Evolutionary conservation across 37 sponge, comb jelly and placozoan species (phyloP).

Genomic region (Geodia barretti): DNA sequence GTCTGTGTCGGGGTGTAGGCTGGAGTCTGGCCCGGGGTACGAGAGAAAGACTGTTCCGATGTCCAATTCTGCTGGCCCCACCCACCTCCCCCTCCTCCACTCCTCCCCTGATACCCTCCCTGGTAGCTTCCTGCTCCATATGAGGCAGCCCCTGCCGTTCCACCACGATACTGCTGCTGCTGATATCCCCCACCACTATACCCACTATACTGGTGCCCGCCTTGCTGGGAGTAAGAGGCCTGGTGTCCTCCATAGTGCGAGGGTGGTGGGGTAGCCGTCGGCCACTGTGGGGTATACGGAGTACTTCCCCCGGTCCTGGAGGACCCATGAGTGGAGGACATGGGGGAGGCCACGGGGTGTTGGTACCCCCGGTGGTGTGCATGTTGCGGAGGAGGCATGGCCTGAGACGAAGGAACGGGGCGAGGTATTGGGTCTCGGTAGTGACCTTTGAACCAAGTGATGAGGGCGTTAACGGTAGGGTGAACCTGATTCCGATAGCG

Average conservation of each 20-base stretch:
- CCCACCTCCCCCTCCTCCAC: slow-evolving; percentile 12
- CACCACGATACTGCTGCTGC: not conserved
- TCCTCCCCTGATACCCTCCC: slow-evolving; percentile 1
- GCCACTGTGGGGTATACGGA: slow-evolving; percentile 69
- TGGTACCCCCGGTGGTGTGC: slow-evolving; percentile 16
- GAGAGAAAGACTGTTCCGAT: not conserved
- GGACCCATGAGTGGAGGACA: not conserved
- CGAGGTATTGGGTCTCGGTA: slow-evolving; percentile 67
- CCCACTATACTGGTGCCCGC: not conserved
- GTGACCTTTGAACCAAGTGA: slow-evolving; percentile 93
- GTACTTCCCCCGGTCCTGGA: not conserved
- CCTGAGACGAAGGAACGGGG: slow-evolving; percentile 16
- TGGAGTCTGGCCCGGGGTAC: slow-evolving; percentile 42
- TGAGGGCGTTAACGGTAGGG: slow-evolving; percentile 48
- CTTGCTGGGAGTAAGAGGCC: slow-evolving; percentile 1
- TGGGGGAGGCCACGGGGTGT: not conserved
- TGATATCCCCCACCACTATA: slow-evolving; percentile 1
- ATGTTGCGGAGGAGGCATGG: slow-evolving; percentile 6
- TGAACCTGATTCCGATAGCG: slow-evolving; percentile 72
- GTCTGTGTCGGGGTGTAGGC: slow-evolving; percentile 28
- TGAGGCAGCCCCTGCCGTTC: not conserved
- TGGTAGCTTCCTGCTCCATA: not conserved
- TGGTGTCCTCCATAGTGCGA: slow-evolving; percentile 7
- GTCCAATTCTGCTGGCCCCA: not conserved
- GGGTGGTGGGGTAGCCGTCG: slow-evolving; percentile 4